phyloP scores from a whole-genome alignment of 1,140 invertebrate genomes.

The Saccostrea glomerata region DNA sequence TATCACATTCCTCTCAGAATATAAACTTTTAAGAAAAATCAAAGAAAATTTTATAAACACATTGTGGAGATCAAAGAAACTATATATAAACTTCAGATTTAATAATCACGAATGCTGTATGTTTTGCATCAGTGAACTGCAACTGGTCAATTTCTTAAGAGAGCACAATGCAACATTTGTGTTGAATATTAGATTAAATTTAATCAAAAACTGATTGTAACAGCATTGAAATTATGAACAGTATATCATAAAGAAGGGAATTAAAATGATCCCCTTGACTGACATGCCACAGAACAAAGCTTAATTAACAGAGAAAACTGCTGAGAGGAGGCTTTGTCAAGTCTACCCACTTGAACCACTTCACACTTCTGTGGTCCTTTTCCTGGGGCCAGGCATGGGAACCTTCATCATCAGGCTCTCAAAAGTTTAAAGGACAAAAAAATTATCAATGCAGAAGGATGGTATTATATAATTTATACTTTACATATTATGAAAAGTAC shows the following conservation, averaged over 20 bases:
- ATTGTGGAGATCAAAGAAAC: not conserved
- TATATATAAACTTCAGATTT: not conserved
- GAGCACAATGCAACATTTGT: not conserved
- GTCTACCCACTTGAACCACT: not conserved
- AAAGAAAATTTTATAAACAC: not conserved
- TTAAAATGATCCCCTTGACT: not conserved
- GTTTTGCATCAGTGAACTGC: not conserved
- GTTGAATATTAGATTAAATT: not conserved
- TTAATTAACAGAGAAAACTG: constrained; percentile 27
- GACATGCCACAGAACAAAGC: constrained; percentile 1
- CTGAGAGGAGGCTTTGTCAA: not conserved
- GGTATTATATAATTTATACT: not conserved
- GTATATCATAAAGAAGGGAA: not conserved
- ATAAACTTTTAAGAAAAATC: too few species aligned
- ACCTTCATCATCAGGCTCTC: not conserved
- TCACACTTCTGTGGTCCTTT: not conserved
- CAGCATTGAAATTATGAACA: not conserved
- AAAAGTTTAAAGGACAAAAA: not conserved
- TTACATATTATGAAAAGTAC: too few species aligned
- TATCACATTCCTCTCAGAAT: too few species aligned
- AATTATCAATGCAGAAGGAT: not conserved
- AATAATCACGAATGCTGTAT: not conserved
- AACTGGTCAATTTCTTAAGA: not conserved
- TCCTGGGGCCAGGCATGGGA: not conserved
- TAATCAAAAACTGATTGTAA: not conserved